Base-by-base conservation (phyloP, 1,140 invertebrate genomes). In the Drosophila kohkoa region DNA sequence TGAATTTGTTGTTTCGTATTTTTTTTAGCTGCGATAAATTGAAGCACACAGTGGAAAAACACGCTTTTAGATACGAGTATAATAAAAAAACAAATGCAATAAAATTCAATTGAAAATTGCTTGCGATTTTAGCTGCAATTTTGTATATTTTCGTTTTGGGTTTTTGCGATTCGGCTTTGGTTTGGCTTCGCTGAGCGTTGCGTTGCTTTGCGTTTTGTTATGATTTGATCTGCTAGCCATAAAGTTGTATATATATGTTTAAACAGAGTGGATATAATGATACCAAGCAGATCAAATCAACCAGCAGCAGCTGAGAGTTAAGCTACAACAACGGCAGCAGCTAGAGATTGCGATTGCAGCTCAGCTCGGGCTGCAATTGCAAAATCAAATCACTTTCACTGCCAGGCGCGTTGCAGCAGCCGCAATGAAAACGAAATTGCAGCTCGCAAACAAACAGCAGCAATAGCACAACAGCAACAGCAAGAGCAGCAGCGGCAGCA, bases 361-460 rank as follows among this genome's bases (percentile, higher is more conserved):
- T 55, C 69, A 28, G 20, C 57, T 55, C 43, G 43, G 70, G 75
- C 80, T 89, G 71, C 81, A 90, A 90, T 91, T 88, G 83, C 88
- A 90, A 90, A 90, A 90, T 90, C 88, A 90, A 90, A 90, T 90
- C 82, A 90, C 88, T 90, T 90, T 90, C 88, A 90, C 88, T 90
- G 88, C 81, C 81, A 88, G 88, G 54, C 70, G 58, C 58, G 45
- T 41, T 69, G 60, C 64, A 54, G 71, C 63, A 69, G 65, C 62
- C 64, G 77, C 63, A 63, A 67, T 49, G 64, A 74, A 70, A 70
- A 62, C 48, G 52, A 68, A 79, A 74, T 79, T 58, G 58, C 75
- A 77, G 15, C 62, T 43, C 35, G 32, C 75, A 67, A 68, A 45
- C 64, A 57, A 65, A 54, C 30, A 38, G 20, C 59, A 72, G 38